Evolutionary conservation across 2,113 vertebrate species (phyloP), one percentile per base, ranked within the genome.

Genomic region (Hemiprocne comata): DNA sequence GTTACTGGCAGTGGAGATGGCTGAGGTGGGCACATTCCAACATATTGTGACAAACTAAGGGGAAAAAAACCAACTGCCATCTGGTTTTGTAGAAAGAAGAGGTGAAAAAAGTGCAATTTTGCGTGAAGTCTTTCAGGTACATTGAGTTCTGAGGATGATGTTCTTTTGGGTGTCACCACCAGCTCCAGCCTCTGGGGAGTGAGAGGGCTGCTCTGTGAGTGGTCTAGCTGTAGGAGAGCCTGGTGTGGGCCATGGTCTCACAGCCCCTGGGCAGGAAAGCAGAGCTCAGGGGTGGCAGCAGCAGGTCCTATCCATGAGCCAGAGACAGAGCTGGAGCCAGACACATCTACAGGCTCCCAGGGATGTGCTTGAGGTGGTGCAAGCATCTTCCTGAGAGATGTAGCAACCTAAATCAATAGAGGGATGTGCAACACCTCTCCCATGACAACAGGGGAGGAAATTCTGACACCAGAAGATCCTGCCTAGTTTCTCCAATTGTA

Each of bases 171-270:
- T 73, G 29, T 25, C 36, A 83, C 23, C 21, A 58, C 12, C 20
- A 24, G 18, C 8, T 70, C 19, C 55, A 74, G 15, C 6, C 6
- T 40, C 10, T 2, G 14, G 24, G 5, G 12, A 40, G 6, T 3
- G 33, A 69, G 17, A 77, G 20, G n/a, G 18, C 26, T 87, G 36
- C 25, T 42, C 50, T 72, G 17, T 1, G 4, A 87, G 13, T 11
- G 5, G 10, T 29, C 0, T 3, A 66, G 23, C 12, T 0, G 0
- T 33, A 48, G 28, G 18, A 10, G 2, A 64, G 24, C 13, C 21
- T 72, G n/a, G 17, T 1, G 2, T 14, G 42, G 42, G 31, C 20
- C 42, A 16, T 34, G n/a, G 4, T 38, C 29, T 18, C 33, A 36
- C 46, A 70, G 51, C 6, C 31, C 31, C 34, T 38, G 10, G 40